Percentiles rank a stretch among this genome's conserved stretches.
These are phyloP conservation scores for Dreissena rostriformis DNA, from an alignment of 1,140 invertebrate genomes.

Conservation along the genomic window DNA sequence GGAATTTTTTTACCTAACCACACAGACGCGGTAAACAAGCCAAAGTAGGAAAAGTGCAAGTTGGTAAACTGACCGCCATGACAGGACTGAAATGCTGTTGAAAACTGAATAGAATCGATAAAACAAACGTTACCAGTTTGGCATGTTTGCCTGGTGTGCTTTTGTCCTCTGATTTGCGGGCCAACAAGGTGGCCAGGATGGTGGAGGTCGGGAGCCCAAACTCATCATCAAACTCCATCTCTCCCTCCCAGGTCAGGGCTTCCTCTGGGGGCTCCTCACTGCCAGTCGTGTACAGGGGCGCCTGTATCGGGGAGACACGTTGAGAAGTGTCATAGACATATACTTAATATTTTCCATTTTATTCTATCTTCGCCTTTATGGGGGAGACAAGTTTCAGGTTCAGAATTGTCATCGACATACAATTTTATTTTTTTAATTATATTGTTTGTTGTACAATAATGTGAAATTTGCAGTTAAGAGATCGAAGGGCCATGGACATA, in stretches of 20 bases:
- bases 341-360: neutral
- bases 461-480: too few species aligned
- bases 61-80: too few species aligned
- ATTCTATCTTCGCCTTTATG: neutral
- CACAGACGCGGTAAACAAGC: too few species aligned
- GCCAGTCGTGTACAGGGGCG: constrained; percentile 69
- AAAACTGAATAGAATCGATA: too few species aligned
- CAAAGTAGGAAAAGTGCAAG: too few species aligned
- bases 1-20: too few species aligned
- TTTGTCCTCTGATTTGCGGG: constrained; percentile 47
- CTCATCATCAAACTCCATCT: constrained; percentile 76
- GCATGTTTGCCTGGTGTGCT: constrained; percentile 9
- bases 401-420: neutral
- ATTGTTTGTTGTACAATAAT: too few species aligned
- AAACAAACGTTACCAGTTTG: constrained; percentile 26
- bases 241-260: constrained; percentile 70
- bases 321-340: neutral
- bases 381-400: neutral
- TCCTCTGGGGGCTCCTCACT: constrained; percentile 74
- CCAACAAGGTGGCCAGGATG: constrained; percentile 40
- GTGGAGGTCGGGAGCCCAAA: constrained; percentile 57
- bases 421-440: too few species aligned
- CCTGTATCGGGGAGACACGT: constrained; percentile 27
- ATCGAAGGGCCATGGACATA: neutral
- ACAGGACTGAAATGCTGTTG: too few species aligned